phyloP scores from a whole-genome alignment of 2,888 invertebrate species.

The Thereva nobilitata region DNA sequence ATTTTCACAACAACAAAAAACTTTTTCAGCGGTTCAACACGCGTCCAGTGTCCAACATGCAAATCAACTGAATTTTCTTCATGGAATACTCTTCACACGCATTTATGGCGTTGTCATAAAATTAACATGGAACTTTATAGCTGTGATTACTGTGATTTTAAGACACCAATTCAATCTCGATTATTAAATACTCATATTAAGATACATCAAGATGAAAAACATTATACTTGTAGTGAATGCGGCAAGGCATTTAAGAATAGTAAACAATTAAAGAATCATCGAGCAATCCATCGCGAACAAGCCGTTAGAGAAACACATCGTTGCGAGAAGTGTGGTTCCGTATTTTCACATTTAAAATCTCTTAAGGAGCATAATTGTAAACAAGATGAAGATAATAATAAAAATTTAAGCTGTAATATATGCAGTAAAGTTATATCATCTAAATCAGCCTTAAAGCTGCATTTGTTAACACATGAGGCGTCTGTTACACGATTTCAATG shows the following conservation, averaged over 20 bases:
- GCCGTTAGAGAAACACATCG: slow-evolving; percentile 45
- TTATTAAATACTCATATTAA: slow-evolving; percentile 75
- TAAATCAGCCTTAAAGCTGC: slow-evolving; percentile 62
- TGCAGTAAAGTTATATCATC: slow-evolving; percentile 51
- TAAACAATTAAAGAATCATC: slow-evolving; percentile 79
- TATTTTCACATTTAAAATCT: slow-evolving; percentile 54
- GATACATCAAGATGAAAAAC: slow-evolving; percentile 70
- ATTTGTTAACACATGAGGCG: slow-evolving; percentile 57
- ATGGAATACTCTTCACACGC: slow-evolving; percentile 74
- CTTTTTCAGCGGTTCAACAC: neutral
- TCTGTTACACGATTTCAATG: slow-evolving; percentile 69
- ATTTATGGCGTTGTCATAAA: slow-evolving; percentile 77
- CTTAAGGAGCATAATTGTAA: slow-evolving; percentile 62
- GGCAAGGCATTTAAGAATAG: slow-evolving; percentile 78
- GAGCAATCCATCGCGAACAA: slow-evolving; percentile 63
- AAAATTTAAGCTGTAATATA: slow-evolving; percentile 57
- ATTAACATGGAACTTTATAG: slow-evolving; percentile 79
- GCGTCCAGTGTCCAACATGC: slow-evolving; percentile 69
- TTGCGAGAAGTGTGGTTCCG: slow-evolving; percentile 58
- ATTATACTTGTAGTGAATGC: slow-evolving; percentile 67
- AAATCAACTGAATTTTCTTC: slow-evolving; percentile 56
- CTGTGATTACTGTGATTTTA: slow-evolving; percentile 75
- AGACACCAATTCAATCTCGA: slow-evolving; percentile 71
- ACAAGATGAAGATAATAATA: slow-evolving; percentile 61
- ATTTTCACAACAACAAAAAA: no score